Evolutionary conservation across 2,797 vertebrate genomes (phyloP).

Genomic region (Pachyuromys duprasi): DNA sequence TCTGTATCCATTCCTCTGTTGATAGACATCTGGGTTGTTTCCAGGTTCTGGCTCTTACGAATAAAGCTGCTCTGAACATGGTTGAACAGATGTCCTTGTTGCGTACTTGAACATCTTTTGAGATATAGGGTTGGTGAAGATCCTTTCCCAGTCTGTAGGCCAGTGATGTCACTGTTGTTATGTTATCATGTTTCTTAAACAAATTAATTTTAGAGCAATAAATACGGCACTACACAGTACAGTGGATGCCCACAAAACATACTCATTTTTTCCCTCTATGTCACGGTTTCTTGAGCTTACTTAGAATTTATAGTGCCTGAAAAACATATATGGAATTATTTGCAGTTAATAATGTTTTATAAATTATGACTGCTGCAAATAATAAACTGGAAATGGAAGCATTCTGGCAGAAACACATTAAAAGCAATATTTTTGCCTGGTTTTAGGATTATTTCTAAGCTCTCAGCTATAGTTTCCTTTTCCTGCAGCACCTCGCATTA

Average conservation of each 20-base stretch:
- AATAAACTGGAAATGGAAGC: not conserved
- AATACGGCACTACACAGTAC: not conserved
- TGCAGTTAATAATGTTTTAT: not conserved
- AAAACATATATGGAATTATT: not conserved
- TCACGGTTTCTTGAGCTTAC: not conserved
- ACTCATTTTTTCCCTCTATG: not conserved
- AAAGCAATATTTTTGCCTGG: not conserved
- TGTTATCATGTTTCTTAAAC: not conserved
- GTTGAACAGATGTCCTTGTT: too few species aligned
- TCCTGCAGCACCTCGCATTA: not conserved
- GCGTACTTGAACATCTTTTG: too few species aligned
- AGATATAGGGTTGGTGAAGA: too few species aligned
- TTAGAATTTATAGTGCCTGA: not conserved
- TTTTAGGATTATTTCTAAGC: not conserved
- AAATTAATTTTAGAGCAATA: not conserved
- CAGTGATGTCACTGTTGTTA: not conserved
- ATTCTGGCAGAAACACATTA: not conserved
- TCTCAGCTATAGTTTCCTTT: not conserved
- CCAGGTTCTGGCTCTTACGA: too few species aligned
- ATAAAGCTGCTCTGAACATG: too few species aligned
- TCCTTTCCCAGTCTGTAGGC: too few species aligned
- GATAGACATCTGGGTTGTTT: too few species aligned
- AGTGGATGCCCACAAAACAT: not conserved
- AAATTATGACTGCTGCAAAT: not conserved
- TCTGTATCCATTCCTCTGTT: too few species aligned